Percentiles rank a stretch among this genome's conserved stretches.
Evolutionary conservation across 2,797 vertebrate species (phyloP).

Genomic region (Tympanoctomys barrerae): DNA sequence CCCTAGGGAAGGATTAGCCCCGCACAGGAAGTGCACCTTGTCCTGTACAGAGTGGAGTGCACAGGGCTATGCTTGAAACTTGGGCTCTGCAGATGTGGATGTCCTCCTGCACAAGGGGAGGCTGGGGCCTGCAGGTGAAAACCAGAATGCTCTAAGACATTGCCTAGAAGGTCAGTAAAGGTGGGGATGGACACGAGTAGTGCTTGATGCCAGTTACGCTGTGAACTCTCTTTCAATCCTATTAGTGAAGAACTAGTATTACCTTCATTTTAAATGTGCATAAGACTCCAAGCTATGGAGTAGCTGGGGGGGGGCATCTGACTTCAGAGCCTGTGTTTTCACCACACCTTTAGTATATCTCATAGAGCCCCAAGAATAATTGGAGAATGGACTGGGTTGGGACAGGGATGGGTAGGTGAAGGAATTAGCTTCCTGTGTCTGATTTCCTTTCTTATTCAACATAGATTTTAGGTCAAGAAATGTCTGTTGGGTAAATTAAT

Average conservation of each 20-base stretch:
- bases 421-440: neutral
- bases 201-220: neutral
- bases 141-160: neutral
- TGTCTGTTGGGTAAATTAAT: neutral
- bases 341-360: neutral
- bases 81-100: neutral
- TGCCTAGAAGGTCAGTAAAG: neutral
- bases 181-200: neutral
- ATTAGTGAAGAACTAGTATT: neutral
- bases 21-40: neutral
- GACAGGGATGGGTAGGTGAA: neutral
- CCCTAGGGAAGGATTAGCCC: neutral
- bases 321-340: neutral
- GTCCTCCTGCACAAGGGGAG: neutral
- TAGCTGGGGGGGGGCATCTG: neutral
- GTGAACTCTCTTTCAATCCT: neutral
- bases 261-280: neutral
- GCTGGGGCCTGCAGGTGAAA: neutral
- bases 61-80: neutral
- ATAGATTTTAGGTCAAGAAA: neutral
- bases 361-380: neutral
- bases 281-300: neutral
- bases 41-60: neutral
- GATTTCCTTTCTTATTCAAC: neutral
- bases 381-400: neutral